Percentiles rank a stretch among this genome's conserved stretches.
Conservation (phyloP, 1,140 invertebrate genomes). For the Brachionus manjavacas region DNA sequence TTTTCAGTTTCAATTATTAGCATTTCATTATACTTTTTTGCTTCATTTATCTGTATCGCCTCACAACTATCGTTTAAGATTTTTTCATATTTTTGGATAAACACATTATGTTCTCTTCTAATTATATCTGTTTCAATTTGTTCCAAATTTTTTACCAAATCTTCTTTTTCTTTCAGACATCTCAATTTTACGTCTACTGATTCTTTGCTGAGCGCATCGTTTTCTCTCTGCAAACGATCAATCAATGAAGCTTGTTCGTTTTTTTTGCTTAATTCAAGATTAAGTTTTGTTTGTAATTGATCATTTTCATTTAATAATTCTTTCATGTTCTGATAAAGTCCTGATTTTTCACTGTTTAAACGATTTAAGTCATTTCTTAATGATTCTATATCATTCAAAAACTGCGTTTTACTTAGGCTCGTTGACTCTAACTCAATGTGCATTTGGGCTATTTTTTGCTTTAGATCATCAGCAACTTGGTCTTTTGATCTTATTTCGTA, state of each 20-base stretch:
- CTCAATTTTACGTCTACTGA: background rate
- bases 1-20: background rate
- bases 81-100: slow-evolving; percentile 5
- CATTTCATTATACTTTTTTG: background rate
- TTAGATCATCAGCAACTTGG: slow-evolving; percentile 2
- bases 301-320: slow-evolving; percentile 27
- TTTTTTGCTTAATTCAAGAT: background rate
- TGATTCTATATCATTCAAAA: slow-evolving; percentile 1
- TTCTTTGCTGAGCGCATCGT: background rate
- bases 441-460: slow-evolving; percentile 40
- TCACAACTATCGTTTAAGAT: background rate
- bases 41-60: background rate
- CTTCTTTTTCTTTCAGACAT: slow-evolving; percentile 37
- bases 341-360: background rate
- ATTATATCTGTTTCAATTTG: slow-evolving; percentile 35
- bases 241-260: background rate
- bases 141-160: slow-evolving; percentile 16
- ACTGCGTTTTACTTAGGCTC: background rate
- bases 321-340: background rate
- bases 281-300: background rate
- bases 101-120: background rate
- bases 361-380: background rate
- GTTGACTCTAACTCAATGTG: background rate
- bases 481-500: slow-evolving; percentile 19
- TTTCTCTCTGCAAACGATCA: background rate